phyloP scores from a whole-genome alignment of 2,113 vertebrate genomes.

The Motacilla tschutschensis region DNA sequence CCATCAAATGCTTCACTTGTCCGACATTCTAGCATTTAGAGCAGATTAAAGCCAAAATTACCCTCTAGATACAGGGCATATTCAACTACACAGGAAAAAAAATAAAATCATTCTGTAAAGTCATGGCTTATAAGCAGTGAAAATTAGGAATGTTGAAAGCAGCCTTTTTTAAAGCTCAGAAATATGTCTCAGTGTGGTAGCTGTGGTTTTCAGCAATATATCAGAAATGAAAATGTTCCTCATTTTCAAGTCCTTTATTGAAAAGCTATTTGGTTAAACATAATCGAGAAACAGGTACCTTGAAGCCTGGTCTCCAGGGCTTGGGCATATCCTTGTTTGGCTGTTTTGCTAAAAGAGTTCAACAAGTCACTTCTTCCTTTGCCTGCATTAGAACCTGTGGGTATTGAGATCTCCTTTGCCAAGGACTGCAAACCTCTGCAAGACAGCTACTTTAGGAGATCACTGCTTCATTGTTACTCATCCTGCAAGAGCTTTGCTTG shows the following conservation, averaged over 20 bases:
- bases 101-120: slow-evolving; percentile 10
- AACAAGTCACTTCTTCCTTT: background rate
- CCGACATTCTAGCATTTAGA: slow-evolving; percentile 39
- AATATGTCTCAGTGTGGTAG: slow-evolving; percentile 12
- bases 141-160: slow-evolving; percentile 39
- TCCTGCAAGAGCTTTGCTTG: background rate
- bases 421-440: background rate
- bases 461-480: background rate
- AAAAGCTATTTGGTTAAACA: background rate
- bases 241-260: background rate
- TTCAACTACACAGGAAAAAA: slow-evolving; percentile 32
- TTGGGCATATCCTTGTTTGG: background rate
- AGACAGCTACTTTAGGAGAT: background rate
- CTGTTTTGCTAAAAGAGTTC: background rate
- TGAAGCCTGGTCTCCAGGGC: background rate
- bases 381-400: background rate
- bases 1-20: slow-evolving; percentile 65
- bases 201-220: slow-evolving; percentile 18
- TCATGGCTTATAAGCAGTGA: slow-evolving; percentile 36
- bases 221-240: slow-evolving; percentile 19
- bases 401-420: background rate
- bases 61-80: slow-evolving; percentile 27
- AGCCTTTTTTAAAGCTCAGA: slow-evolving; percentile 20
- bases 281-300: background rate
- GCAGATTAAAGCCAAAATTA: slow-evolving; percentile 63